These are phyloP conservation scores for Anneissia japonica DNA, from an alignment of 35 echinoderm and acorn worm species.

Conservation along the genomic window DNA sequence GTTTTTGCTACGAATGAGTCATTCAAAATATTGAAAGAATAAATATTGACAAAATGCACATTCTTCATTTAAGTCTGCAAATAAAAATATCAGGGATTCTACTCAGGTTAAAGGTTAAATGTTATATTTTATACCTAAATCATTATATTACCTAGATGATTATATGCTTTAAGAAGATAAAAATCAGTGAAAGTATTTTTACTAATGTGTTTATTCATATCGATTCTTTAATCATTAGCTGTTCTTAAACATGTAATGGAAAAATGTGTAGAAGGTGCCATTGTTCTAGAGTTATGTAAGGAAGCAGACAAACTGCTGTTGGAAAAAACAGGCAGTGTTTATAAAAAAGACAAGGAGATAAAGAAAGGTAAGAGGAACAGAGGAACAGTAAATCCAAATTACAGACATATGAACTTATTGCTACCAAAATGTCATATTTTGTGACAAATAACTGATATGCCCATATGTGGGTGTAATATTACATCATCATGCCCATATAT, in stretches of 20 bases:
- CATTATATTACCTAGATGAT: too few relatives aligned
- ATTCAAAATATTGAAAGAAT: too few relatives aligned
- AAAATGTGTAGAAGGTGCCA: constrained; percentile 27
- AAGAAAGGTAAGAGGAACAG: constrained; percentile 75
- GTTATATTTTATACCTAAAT: background rate
- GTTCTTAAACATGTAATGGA: constrained; percentile 39
- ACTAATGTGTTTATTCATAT: background rate
- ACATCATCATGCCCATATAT: too few relatives aligned
- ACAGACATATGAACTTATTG: background rate
- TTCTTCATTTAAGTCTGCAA: too few relatives aligned
- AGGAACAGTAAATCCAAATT: background rate
- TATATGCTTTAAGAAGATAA: background rate
- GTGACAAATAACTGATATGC: too few relatives aligned
- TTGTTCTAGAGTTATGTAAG: constrained; percentile 56
- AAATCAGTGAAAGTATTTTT: background rate
- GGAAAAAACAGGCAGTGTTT: constrained; percentile 62
- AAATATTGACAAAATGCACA: too few relatives aligned
- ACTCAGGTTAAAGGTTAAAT: background rate
- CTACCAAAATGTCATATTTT: too few relatives aligned
- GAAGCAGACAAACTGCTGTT: constrained; percentile 58
- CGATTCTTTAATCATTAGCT: constrained; percentile 29
- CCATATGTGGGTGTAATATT: too few relatives aligned
- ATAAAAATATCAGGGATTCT: too few relatives aligned
- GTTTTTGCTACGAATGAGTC: too few relatives aligned
- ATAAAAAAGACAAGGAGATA: constrained; percentile 91